Conservation (phyloP, 1,140 invertebrate genomes). For the Pollicipes pollicipes region DNA sequence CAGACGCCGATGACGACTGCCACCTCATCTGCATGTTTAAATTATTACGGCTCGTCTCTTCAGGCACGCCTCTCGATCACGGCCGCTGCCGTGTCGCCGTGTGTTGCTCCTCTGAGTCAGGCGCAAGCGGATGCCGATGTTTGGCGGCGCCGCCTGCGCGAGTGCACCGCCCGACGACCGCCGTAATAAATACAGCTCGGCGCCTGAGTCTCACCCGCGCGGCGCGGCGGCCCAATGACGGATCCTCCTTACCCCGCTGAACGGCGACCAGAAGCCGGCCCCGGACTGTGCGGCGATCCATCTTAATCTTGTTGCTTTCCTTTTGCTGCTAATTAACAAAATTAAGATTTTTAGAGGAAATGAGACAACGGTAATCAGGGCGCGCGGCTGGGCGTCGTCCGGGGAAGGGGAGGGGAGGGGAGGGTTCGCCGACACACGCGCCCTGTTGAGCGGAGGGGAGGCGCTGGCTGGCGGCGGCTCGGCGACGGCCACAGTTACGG, state of each 20-base stretch:
- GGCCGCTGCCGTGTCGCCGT: background rate
- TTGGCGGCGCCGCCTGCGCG: background rate
- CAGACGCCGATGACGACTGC: background rate
- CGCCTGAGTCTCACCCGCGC: too few species aligned
- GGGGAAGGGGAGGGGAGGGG: background rate
- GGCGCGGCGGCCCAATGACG: too few species aligned
- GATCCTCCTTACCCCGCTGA: too few species aligned
- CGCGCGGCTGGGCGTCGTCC: background rate
- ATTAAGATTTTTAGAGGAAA: slow-evolving; percentile 1
- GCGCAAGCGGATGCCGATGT: too few species aligned
- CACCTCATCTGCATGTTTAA: background rate
- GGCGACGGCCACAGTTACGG: too few species aligned
- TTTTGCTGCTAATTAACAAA: slow-evolving; percentile 2
- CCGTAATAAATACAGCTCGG: background rate
- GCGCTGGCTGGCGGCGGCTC: too few species aligned
- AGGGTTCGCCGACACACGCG: background rate
- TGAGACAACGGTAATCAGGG: background rate
- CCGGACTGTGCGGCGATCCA: background rate
- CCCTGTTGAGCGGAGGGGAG: too few species aligned
- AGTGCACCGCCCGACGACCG: too few species aligned
- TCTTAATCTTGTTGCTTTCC: slow-evolving; percentile 2
- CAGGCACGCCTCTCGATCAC: background rate
- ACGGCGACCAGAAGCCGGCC: background rate
- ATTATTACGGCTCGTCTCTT: background rate
- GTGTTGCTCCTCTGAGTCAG: background rate